Conservation (phyloP, 2,888 invertebrate genomes). For the Deroplatys truncata region DNA sequence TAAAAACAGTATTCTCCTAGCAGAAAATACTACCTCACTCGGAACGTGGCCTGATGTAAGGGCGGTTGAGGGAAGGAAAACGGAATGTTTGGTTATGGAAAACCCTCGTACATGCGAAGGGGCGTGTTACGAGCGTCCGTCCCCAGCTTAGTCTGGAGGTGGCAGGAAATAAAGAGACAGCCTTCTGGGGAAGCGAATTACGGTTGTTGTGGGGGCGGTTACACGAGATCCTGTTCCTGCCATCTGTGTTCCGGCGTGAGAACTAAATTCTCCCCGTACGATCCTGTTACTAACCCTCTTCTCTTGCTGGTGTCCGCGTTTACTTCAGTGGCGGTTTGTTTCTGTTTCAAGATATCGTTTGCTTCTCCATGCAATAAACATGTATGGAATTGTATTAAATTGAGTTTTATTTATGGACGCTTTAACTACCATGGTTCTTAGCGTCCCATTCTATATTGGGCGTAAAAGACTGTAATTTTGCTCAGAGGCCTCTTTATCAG, state of each 20-base stretch:
- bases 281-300: not conserved
- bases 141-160: not conserved
- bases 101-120: not conserved
- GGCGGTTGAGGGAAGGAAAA: not conserved
- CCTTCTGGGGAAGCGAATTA: slow-evolving; percentile 18
- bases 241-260: slow-evolving; percentile 17
- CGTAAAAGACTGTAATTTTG: too few relatives aligned
- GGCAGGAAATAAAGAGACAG: slow-evolving; percentile 8
- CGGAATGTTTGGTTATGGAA: not conserved
- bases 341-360: too few relatives aligned
- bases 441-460: too few relatives aligned
- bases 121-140: not conserved
- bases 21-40: not conserved
- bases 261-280: not conserved
- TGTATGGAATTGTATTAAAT: too few relatives aligned
- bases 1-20: too few relatives aligned
- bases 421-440: too few relatives aligned
- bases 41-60: not conserved
- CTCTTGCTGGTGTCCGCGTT: not conserved
- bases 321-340: not conserved
- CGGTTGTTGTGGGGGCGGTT: slow-evolving; percentile 2
- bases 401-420: too few relatives aligned
- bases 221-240: not conserved
- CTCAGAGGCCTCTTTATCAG: too few relatives aligned
- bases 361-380: too few relatives aligned